Evolutionary conservation across 2,797 vertebrate species (phyloP).

Genomic region (Sarcophilus harrisii): DNA sequence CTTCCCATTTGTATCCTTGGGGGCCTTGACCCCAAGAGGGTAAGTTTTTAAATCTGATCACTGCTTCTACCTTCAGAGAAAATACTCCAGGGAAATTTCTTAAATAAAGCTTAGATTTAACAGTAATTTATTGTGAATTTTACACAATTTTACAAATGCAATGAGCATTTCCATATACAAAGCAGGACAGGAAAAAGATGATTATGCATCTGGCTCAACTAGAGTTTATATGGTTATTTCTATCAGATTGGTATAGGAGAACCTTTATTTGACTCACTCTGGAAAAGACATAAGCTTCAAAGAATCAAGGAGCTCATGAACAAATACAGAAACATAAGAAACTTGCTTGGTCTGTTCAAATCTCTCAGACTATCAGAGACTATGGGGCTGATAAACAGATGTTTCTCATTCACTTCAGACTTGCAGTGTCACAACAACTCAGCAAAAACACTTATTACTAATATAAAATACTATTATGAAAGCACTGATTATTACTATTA

Average conservation of each 20-base stretch:
- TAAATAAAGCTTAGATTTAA: neutral
- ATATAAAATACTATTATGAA: too few species aligned
- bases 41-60: neutral
- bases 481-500: too few species aligned
- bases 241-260: neutral
- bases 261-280: neutral
- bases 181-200: neutral
- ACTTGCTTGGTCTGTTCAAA: rapidly evolving
- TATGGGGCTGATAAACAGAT: neutral
- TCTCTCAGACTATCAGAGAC: neutral
- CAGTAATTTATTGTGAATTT: neutral
- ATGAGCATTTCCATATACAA: neutral
- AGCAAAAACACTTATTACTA: neutral
- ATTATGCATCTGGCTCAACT: neutral
- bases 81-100: neutral
- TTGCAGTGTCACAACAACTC: neutral
- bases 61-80: neutral
- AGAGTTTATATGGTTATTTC: neutral
- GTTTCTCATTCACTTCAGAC: neutral
- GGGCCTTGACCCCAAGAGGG: neutral
- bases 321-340: neutral
- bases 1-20: neutral
- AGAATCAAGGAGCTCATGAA: neutral
- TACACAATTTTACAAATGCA: neutral
- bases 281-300: neutral